Evolutionary conservation across 2,888 invertebrate genomes (phyloP).

Genomic region (Drosophila mayaguana): DNA sequence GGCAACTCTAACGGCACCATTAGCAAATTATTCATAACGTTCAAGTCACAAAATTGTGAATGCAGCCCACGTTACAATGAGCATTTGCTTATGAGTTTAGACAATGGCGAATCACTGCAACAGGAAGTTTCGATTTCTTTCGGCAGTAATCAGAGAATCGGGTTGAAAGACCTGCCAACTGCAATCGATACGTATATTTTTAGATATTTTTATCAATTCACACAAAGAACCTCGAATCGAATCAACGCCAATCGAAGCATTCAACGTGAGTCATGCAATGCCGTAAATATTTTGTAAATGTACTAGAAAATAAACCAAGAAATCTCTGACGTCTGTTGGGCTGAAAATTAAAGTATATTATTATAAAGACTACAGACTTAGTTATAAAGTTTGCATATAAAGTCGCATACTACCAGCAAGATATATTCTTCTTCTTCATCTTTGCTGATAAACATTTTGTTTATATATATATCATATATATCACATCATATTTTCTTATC

Average conservation of each 20-base stretch:
- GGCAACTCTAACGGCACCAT: slow-evolving; percentile 36
- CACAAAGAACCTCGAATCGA: slow-evolving; percentile 1
- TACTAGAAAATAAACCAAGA: neutral
- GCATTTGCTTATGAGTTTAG: neutral
- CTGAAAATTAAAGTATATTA: no score
- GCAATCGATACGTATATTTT: neutral
- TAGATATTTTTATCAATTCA: neutral
- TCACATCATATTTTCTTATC: slow-evolving; percentile 16
- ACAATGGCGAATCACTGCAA: slow-evolving; percentile 29
- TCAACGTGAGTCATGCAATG: neutral
- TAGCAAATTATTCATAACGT: slow-evolving; percentile 55
- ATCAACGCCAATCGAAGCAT: slow-evolving; percentile 10
- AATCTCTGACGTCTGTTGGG: neutral
- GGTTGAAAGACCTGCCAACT: slow-evolving; percentile 47
- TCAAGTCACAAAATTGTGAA: slow-evolving; percentile 45
- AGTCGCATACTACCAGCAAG: neutral
- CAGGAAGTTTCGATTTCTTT: slow-evolving; percentile 73
- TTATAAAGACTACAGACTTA: no score
- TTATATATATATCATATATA: no score
- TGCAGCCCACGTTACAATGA: slow-evolving; percentile 53
- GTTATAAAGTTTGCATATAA: neutral
- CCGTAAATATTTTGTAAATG: neutral
- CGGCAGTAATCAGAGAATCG: slow-evolving; percentile 17
- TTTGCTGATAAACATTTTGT: neutral
- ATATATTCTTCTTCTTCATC: neutral